Evolutionary conservation across 2,113 vertebrate genomes (phyloP), one percentile per base, ranked within the genome.

Genomic region (Cyphomyrus discorhynchus): DNA sequence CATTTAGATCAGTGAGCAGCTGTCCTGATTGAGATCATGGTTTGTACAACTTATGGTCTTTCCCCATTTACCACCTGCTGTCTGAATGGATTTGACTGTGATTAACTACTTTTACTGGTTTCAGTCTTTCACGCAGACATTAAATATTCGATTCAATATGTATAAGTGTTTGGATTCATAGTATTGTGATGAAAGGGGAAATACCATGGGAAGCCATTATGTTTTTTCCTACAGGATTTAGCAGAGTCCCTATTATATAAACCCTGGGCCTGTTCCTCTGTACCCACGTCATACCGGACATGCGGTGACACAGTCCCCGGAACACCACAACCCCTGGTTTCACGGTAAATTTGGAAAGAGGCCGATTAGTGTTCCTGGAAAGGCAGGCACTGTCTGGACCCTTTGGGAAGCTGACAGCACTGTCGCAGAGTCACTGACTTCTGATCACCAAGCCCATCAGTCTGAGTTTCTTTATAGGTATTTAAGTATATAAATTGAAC

Each of bases 1-100:
- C 35, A n/a, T 82, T 89, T 83, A 89, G 45, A 88, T 49, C 58
- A 35, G 87, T 62, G 19, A 56, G 31, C 74, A 15, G 49, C 88
- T 83, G 88, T 53, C n/a, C 88, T 77, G 58, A 42, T 13, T 88
- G 10, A 74, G 27, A 74, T 56, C 46, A 46, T 5, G 49, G n/a
- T 52, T 15, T 24, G 50, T 19, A 11, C 27, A 17, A 17, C 11
- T n/a, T 31, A 19, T 87, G 50, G 31, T 53, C 50, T 53, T 53
- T 87, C 45, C 19, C 2, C 17, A 46, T 46, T 84, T 46, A 84
- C 17, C 9, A 46, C 82, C 39, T 45, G 21, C 82, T n/a, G 2
- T 84, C 45, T n/a, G 42, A 84, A 46, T 47, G 21, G 24, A 10
- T 24, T 46, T 47, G 10, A 47, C 74, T 42, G 15, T 17, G 70